These are phyloP conservation scores for Halisarca cf. caerulea DNA, from an alignment of 37 sponge, comb jelly and placozoan species.

Conservation along the genomic window DNA sequence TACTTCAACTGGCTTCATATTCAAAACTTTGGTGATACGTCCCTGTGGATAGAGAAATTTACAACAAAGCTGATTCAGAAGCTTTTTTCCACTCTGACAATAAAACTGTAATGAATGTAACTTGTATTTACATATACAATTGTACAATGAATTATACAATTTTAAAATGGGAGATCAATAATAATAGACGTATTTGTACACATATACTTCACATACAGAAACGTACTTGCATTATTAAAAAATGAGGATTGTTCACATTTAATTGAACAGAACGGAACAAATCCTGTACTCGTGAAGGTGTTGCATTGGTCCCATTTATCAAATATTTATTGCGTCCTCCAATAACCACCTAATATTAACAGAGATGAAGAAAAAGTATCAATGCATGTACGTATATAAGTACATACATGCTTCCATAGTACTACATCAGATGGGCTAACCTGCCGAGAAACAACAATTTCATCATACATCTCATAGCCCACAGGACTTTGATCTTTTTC, in stretches of 20 bases:
- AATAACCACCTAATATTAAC: constrained; percentile 79
- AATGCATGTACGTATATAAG: too few relatives aligned
- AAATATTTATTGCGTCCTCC: constrained; percentile 98
- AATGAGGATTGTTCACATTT: constrained; percentile 99
- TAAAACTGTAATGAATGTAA: too few relatives aligned
- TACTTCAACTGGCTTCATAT: constrained; percentile 99
- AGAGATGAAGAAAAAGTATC: not conserved
- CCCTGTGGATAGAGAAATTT: constrained; percentile 49
- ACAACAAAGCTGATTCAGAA: not conserved
- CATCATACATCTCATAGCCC: constrained; percentile 92
- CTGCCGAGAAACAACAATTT: constrained; percentile 90
- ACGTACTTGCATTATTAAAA: constrained; percentile 96
- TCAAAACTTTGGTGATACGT: constrained; percentile 89
- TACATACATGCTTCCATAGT: too few relatives aligned
- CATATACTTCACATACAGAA: constrained; percentile 25
- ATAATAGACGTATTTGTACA: not conserved
- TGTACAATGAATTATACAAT: not conserved
- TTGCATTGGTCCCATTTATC: constrained; percentile 95
- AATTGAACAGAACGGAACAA: constrained; percentile 96
- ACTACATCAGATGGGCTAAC: too few relatives aligned
- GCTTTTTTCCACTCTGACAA: not conserved
- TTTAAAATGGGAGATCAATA: not conserved
- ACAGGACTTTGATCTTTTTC: constrained; percentile 95
- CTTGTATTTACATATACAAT: too few relatives aligned
- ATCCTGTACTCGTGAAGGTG: constrained; percentile 93